phyloP scores from a whole-genome alignment of 2,888 invertebrate genomes.

The Thyatira batis region DNA sequence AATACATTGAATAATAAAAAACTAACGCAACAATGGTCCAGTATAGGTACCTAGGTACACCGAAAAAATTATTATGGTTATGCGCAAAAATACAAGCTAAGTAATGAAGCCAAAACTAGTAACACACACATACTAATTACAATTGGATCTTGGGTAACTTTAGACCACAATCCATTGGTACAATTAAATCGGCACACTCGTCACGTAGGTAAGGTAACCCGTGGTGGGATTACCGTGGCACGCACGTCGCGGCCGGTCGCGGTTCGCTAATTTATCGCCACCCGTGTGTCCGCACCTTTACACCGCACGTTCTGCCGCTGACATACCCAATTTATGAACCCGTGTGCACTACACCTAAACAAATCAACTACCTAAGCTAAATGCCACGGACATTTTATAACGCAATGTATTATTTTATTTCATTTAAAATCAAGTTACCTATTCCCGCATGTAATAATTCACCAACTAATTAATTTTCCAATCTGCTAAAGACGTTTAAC shows the following conservation, averaged over 20 bases:
- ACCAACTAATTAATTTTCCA: constrained; percentile 36
- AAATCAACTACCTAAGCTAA: constrained; percentile 21
- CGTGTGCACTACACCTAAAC: constrained; percentile 40
- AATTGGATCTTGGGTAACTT: neutral
- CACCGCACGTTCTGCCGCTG: constrained; percentile 54
- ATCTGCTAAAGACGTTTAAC: constrained; percentile 36
- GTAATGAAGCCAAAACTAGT: neutral
- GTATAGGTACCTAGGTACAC: neutral
- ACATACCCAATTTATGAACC: constrained; percentile 61
- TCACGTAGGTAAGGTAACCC: constrained; percentile 48
- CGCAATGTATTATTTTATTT: neutral
- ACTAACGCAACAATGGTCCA: too few species aligned
- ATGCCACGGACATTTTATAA: neutral
- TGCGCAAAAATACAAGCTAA: neutral
- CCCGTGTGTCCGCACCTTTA: constrained; percentile 68
- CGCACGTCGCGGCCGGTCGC: constrained; percentile 48
- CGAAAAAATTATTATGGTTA: too few species aligned
- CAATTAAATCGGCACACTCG: constrained; percentile 36
- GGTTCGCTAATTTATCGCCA: constrained; percentile 48
- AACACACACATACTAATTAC: neutral
- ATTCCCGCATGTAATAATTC: constrained; percentile 23
- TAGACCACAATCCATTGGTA: constrained; percentile 4
- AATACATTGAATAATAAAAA: too few species aligned
- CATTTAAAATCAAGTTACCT: neutral
- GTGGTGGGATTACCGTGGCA: constrained; percentile 47